phyloP scores from a whole-genome alignment of 2,797 vertebrate genomes.

The Morelia viridis region DNA sequence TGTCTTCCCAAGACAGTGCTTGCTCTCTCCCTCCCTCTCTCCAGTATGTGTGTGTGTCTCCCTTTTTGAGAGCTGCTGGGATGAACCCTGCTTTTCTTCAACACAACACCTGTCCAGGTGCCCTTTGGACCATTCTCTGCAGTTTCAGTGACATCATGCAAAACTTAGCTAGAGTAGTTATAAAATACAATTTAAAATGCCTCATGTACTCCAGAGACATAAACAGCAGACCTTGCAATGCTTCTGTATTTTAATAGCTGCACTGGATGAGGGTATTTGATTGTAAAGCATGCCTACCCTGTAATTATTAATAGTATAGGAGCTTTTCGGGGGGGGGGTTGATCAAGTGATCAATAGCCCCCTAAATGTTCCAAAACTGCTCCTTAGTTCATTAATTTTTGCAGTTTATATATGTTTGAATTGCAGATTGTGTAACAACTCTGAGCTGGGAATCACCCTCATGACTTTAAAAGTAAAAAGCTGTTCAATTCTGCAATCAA shows the following conservation, averaged over 20 bases:
- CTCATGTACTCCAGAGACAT: not conserved
- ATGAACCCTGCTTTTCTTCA: not conserved
- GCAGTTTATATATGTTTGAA: fast-evolving
- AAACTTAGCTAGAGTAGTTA: not conserved
- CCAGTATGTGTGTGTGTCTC: not conserved
- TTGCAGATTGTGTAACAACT: not conserved
- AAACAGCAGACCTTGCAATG: not conserved
- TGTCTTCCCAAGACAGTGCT: not conserved
- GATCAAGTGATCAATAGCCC: not conserved
- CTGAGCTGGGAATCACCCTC: not conserved
- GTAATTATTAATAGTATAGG: not conserved
- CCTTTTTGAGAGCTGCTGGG: not conserved
- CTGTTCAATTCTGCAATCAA: slow-evolving; percentile 1
- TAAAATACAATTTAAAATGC: not conserved
- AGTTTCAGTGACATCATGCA: not conserved
- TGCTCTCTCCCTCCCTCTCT: too few species aligned
- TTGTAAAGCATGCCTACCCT: not conserved
- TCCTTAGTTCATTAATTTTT: not conserved
- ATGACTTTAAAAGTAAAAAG: slow-evolving; percentile 15
- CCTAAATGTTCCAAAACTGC: not conserved
- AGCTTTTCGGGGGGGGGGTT: not conserved
- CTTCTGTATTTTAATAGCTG: not conserved
- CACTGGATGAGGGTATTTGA: not conserved
- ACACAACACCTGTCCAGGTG: not conserved
- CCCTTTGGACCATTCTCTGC: not conserved